phyloP scores from a whole-genome alignment of 2,888 invertebrate genomes.

The Sceliomorpha sp. region DNA sequence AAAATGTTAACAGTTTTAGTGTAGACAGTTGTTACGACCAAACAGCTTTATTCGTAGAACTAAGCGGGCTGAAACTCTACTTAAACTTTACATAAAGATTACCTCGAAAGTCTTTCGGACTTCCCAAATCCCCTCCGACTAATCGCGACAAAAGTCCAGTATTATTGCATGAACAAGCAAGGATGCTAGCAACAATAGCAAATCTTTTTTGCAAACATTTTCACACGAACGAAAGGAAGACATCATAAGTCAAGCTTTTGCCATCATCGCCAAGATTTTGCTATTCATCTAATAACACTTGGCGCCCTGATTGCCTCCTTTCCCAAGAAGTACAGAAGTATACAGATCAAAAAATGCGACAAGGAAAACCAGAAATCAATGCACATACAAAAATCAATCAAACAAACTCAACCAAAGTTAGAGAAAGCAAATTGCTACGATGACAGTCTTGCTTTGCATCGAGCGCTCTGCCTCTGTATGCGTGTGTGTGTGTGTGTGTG shows the following conservation, averaged over 20 bases:
- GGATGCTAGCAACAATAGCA: constrained; percentile 21
- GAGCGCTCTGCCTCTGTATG: not conserved
- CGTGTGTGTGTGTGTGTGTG: not conserved
- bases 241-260: constrained; percentile 5
- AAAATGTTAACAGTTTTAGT: too few relatives aligned
- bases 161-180: constrained; percentile 33
- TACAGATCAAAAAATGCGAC: not conserved
- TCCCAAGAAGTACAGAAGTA: not conserved
- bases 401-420: not conserved
- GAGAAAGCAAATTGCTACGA: too few relatives aligned
- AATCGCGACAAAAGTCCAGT: constrained; percentile 11
- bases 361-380: too few relatives aligned
- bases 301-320: not conserved
- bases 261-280: constrained; percentile 19
- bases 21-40: too few relatives aligned
- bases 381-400: not conserved
- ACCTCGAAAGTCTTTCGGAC: too few relatives aligned
- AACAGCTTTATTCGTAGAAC: too few relatives aligned
- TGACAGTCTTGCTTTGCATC: too few relatives aligned
- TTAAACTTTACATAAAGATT: too few relatives aligned
- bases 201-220: constrained; percentile 17
- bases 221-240: not conserved
- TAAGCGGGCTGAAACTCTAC: too few relatives aligned
- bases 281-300: constrained; percentile 22
- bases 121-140: too few relatives aligned